Conservation (phyloP, 2,888 invertebrate genomes). For the Nymphalis c-album region DNA sequence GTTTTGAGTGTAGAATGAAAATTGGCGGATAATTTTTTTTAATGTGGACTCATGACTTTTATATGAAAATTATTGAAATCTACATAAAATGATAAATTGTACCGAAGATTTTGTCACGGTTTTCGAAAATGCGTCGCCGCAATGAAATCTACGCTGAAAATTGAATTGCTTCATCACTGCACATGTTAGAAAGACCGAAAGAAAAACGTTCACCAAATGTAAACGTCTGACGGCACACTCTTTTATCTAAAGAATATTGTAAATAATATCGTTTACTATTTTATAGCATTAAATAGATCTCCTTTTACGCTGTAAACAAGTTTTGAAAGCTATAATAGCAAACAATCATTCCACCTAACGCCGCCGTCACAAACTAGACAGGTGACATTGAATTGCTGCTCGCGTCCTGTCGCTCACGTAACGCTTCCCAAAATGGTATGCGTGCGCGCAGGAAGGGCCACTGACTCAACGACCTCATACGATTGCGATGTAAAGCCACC, state of each 20-base stretch:
- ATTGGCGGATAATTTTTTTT: no score
- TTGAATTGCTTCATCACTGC: no score
- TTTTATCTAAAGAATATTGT: not conserved
- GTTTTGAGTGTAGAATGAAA: no score
- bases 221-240: not conserved
- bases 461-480: conserved; percentile 71
- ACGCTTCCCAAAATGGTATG: conserved; percentile 67
- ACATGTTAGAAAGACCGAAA: not conserved
- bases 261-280: not conserved
- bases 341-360: conserved; percentile 1
- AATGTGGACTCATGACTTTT: no score
- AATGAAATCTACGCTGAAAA: no score
- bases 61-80: no score
- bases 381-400: conserved; percentile 58
- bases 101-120: no score
- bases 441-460: conserved; percentile 67
- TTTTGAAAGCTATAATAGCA: conserved; percentile 1
- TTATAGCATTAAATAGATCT: not conserved
- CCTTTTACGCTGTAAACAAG: not conserved
- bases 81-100: no score
- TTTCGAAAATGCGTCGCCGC: no score
- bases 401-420: conserved; percentile 71
- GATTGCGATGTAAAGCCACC: conserved; percentile 49
- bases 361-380: conserved; percentile 24
- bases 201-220: no score